Base-by-base conservation (phyloP, 2,797 vertebrate genomes). In the Cynodonichthys magdalenae region DNA sequence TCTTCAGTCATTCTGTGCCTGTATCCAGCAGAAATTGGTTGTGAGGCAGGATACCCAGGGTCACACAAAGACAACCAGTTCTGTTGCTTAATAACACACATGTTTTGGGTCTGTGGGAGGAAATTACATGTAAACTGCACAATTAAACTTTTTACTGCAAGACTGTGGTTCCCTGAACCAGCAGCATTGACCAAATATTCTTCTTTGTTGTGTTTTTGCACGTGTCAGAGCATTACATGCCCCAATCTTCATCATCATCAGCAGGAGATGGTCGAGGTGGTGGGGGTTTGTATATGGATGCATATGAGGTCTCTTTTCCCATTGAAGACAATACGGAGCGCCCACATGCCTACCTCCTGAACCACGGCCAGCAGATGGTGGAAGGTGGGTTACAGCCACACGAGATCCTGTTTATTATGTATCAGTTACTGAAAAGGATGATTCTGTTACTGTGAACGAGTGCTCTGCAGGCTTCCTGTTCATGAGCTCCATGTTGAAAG, bases 301-400 rank as follows among this genome's bases (percentile, higher is more conserved):
- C 89, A 49, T 94, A 94, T 7, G 93, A 95, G 74, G 90, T 94
- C 20, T 89, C 94, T 0, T 92, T 95, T 28, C 94, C 94, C 0
- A 90, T 94, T 41, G 93, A 94, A 54, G 93, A 94, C 65, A 83
- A 70, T 0, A 64, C 79, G 18, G 85, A 93, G 31, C 89, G 92
- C 15, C 88, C 92, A 0, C 71, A 92, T 19, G 65, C 81, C 1
- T 94, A 87, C 18, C 83, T 94, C 82, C 86, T 92, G 77, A 90
- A 82, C 64, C 90, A 93, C 24, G 79, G 84, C 17, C 86, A 82
- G 59, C 90, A 84, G 27, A 81, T 85, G 75, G 88, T 92, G 20
- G 92, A 94, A 24, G 95, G 95, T 95, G 91, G 15, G 57, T 20
- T 39, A 15, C 41, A 4, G 18, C 46, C 53, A 52, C 53, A 56